Conservation (phyloP, 2,888 invertebrate genomes). For the Digitonthophagus gazella region DNA sequence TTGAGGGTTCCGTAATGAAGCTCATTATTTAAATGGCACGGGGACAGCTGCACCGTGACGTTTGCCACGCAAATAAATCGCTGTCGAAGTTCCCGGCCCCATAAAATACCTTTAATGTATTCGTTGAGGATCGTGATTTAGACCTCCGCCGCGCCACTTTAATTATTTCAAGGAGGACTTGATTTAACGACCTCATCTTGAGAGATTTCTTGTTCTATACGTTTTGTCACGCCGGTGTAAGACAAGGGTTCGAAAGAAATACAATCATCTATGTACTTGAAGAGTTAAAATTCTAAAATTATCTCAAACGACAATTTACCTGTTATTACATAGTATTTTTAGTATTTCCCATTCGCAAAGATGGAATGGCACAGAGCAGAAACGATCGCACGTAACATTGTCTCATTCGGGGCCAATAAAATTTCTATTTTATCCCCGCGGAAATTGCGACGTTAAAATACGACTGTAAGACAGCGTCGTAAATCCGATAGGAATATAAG, state of each 20-base stretch:
- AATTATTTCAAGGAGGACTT: neutral
- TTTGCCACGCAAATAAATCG: constrained; percentile 14
- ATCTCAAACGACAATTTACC: neutral
- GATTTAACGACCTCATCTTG: neutral
- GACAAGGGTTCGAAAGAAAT: neutral
- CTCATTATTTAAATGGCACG: constrained; percentile 16
- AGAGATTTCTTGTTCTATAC: neutral
- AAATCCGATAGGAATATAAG: neutral
- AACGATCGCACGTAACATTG: neutral
- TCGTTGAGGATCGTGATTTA: constrained; percentile 8
- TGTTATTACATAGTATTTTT: neutral
- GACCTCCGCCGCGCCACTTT: neutral
- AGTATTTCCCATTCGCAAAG: neutral
- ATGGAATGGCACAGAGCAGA: neutral
- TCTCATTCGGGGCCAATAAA: neutral
- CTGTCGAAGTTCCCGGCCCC: neutral
- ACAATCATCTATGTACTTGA: neutral
- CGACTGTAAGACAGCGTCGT: neutral
- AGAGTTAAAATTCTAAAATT: too few relatives aligned
- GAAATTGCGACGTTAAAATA: neutral
- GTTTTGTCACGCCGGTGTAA: neutral
- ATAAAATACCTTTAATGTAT: constrained; percentile 11
- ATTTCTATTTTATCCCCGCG: neutral
- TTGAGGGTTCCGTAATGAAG: constrained; percentile 16
- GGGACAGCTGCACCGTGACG: constrained; percentile 16